Conservation (phyloP, 1,140 invertebrate genomes). For the Chlorops oryzae region DNA sequence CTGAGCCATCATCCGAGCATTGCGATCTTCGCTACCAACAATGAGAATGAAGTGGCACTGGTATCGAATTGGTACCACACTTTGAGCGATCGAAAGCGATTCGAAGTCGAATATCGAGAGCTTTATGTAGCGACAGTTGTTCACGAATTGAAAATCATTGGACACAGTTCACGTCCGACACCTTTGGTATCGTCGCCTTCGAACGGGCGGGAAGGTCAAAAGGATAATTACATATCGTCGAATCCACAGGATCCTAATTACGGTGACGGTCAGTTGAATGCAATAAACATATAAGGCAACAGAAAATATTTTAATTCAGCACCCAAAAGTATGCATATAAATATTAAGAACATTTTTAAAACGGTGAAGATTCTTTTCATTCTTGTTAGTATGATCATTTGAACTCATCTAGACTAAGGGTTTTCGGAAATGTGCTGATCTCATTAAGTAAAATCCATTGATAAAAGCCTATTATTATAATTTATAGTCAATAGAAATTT, state of each 20-base stretch:
- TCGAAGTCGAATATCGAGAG: slow-evolving; percentile 76
- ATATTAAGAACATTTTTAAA: too few species aligned
- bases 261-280: slow-evolving; percentile 69
- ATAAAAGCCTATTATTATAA: too few species aligned
- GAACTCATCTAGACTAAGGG: too few species aligned
- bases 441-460: too few species aligned
- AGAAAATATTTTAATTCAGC: neutral
- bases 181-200: slow-evolving; percentile 75
- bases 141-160: slow-evolving; percentile 60
- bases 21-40: slow-evolving; percentile 89
- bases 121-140: slow-evolving; percentile 79
- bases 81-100: slow-evolving; percentile 51
- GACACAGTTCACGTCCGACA: slow-evolving; percentile 26
- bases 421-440: too few species aligned
- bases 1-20: slow-evolving; percentile 86
- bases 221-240: slow-evolving; percentile 65
- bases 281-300: slow-evolving; percentile 5
- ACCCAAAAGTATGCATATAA: too few species aligned
- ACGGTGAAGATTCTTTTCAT: too few species aligned
- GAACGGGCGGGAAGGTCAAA: slow-evolving; percentile 75
- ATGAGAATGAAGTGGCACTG: slow-evolving; percentile 94
- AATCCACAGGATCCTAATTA: slow-evolving; percentile 74
- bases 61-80: slow-evolving; percentile 80
- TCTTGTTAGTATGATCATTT: too few species aligned
- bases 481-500: too few species aligned